Evolutionary conservation across 1,140 invertebrate species (phyloP).

Genomic region (Aphaenogaster floridana): DNA sequence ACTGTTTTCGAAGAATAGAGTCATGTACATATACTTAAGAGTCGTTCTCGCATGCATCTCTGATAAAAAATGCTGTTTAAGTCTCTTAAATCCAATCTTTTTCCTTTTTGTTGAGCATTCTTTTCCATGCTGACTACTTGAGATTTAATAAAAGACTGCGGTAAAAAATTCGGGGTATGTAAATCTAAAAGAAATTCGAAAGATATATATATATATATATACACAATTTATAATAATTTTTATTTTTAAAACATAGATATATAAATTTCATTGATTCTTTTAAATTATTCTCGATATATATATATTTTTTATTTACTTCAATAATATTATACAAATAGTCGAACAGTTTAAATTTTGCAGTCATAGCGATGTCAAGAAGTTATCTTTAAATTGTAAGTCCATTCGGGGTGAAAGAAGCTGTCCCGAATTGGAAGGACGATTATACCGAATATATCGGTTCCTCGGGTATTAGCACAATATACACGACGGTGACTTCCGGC

Average conservation of each 20-base stretch:
- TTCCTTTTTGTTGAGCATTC: neutral
- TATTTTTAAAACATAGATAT: neutral
- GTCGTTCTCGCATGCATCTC: neutral
- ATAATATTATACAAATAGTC: neutral
- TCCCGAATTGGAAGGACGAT: neutral
- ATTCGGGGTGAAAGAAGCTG: neutral
- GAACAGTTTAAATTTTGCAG: neutral
- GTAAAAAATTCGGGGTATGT: neutral
- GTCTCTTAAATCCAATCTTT: neutral
- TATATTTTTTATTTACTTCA: too few relatives aligned
- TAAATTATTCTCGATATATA: neutral
- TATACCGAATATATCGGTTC: constrained; percentile 11
- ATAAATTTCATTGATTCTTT: neutral
- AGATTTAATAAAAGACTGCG: neutral
- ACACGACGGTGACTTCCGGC: constrained; percentile 37
- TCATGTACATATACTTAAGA: neutral
- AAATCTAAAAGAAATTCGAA: neutral
- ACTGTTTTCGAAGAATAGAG: neutral
- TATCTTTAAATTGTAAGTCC: neutral
- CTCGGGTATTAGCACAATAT: constrained; percentile 3
- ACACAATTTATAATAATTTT: neutral
- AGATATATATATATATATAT: neutral
- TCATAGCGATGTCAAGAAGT: neutral
- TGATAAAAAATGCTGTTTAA: neutral
- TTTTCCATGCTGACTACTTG: neutral